Conservation (phyloP, 2,888 invertebrate genomes). For the Platycheirus rosarum region DNA sequence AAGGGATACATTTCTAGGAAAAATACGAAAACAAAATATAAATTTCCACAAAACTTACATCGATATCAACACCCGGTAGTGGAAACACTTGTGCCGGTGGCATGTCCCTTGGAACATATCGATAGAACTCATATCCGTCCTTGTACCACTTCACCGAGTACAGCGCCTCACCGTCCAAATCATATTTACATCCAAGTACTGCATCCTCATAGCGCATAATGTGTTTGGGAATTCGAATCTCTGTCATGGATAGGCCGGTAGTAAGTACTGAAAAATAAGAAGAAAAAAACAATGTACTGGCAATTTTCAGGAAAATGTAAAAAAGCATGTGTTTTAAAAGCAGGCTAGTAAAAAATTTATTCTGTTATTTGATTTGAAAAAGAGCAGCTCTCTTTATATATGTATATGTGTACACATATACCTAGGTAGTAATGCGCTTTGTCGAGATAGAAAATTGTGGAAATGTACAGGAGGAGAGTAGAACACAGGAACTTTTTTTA, state of each 20-base stretch:
- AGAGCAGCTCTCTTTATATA: too few species aligned
- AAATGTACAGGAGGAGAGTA: neutral
- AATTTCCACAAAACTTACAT: slow-evolving; percentile 86
- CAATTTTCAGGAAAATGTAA: slow-evolving; percentile 2
- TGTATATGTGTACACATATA: too few species aligned
- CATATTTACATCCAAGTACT: slow-evolving; percentile 91
- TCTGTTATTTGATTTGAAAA: slow-evolving; percentile 32
- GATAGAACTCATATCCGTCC: slow-evolving; percentile 94
- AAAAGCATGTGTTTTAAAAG: slow-evolving; percentile 21
- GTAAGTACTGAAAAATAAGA: slow-evolving; percentile 81
- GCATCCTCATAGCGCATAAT: slow-evolving; percentile 91
- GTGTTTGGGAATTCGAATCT: slow-evolving; percentile 91
- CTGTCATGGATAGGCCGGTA: slow-evolving; percentile 87
- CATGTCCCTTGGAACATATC: slow-evolving; percentile 91
- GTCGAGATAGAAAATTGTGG: neutral
- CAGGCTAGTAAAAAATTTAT: slow-evolving; percentile 1
- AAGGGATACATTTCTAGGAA: slow-evolving; percentile 8
- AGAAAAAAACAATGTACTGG: slow-evolving; percentile 54
- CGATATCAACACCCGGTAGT: slow-evolving; percentile 91
- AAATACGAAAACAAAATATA: slow-evolving; percentile 14
- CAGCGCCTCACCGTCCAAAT: slow-evolving; percentile 90
- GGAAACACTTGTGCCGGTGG: slow-evolving; percentile 91
- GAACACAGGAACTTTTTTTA: slow-evolving; percentile 50
- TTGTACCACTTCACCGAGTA: slow-evolving; percentile 97
- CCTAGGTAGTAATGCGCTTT: slow-evolving; percentile 44